phyloP scores from a whole-genome alignment of 2,797 vertebrate species.

The Rhinella marina region DNA sequence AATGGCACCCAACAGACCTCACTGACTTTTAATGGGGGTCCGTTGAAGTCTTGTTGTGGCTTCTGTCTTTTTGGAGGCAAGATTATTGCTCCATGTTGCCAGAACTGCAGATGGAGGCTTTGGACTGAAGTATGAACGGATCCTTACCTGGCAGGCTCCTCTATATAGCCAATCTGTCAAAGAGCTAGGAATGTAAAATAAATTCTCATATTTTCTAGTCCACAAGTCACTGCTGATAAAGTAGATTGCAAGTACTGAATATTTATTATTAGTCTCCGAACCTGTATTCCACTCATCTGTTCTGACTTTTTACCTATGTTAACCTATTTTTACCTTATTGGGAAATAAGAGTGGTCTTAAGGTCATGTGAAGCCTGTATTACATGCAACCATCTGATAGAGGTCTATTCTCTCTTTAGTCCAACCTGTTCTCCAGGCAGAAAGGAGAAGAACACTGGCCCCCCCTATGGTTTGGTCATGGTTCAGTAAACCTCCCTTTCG shows the following conservation, averaged over 20 bases:
- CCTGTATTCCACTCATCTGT: background rate
- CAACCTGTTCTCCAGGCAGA: background rate
- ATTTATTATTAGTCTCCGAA: background rate
- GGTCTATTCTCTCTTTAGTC: background rate
- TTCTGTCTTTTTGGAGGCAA: too few species aligned
- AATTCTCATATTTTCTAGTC: background rate
- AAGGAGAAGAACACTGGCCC: background rate
- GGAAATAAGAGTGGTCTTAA: background rate
- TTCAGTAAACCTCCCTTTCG: slow-evolving; percentile 6
- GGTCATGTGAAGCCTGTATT: background rate
- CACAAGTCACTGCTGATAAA: background rate
- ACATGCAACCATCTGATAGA: background rate
- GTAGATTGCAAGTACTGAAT: background rate
- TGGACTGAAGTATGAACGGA: background rate
- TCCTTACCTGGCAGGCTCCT: too few species aligned
- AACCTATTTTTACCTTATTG: too few species aligned
- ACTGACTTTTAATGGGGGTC: background rate
- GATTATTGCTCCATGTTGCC: too few species aligned
- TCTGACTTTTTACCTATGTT: too few species aligned
- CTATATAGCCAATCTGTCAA: too few species aligned
- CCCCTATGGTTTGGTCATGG: slow-evolving; percentile 7
- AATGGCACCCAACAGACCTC: too few species aligned
- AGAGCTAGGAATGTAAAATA: background rate
- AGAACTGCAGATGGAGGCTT: too few species aligned
- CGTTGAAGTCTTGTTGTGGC: too few species aligned